A percentile compares a stretch with the other conserved stretches of the same genome.
phyloP scores from a whole-genome alignment of 2,113 vertebrate genomes.

The Microcebus tavaratra region DNA sequence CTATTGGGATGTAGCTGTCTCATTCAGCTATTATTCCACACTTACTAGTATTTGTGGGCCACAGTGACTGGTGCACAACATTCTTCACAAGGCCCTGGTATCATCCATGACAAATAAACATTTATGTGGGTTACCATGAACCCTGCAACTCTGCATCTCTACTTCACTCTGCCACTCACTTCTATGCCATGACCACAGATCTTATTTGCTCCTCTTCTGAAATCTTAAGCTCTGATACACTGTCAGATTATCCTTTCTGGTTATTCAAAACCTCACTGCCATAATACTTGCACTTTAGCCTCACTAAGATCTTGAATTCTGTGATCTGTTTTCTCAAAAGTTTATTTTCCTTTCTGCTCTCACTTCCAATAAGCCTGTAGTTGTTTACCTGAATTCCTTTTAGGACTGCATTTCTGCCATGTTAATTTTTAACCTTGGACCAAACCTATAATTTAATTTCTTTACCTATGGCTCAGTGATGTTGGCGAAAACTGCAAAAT shows the following conservation, averaged over 20 bases:
- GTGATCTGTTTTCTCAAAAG: not conserved
- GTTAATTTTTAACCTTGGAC: constrained; percentile 6
- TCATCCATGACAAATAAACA: not conserved
- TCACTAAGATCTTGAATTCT: not conserved
- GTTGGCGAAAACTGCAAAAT: not conserved
- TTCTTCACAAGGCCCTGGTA: not conserved
- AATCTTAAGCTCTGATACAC: not conserved
- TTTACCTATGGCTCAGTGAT: not conserved
- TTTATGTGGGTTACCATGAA: not conserved
- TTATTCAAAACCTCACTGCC: not conserved
- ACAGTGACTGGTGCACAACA: not conserved
- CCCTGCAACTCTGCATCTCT: not conserved
- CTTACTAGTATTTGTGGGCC: not conserved
- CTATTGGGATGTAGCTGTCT: not conserved
- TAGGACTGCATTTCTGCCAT: constrained; percentile 6
- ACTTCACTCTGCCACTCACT: not conserved
- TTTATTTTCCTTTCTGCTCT: not conserved
- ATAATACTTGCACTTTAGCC: not conserved
- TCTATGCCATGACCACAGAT: not conserved
- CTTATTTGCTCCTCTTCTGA: not conserved
- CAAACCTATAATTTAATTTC: not conserved
- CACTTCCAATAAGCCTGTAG: not conserved
- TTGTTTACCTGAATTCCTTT: not conserved
- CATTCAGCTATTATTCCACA: not conserved
- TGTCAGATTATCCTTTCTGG: not conserved